Base-by-base conservation (phyloP, 2,888 invertebrate genomes). In the Tenthredo mesomela region DNA sequence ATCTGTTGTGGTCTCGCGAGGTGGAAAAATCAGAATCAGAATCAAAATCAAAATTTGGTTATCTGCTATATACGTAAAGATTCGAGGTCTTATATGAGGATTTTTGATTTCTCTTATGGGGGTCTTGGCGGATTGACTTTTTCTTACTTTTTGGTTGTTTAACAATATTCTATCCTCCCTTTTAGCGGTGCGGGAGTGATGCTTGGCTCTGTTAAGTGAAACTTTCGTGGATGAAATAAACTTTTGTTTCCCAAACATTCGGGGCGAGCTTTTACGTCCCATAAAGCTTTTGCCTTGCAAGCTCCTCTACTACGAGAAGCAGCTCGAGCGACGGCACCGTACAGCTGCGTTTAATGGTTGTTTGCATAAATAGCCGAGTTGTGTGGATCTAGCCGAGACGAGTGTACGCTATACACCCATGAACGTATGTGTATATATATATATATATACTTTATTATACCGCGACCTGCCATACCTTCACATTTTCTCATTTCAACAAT, bases 251-350 rank as follows among this genome's bases (percentile, higher is more conserved):
- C 67, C 82, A 84, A 87, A 73, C 82, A 85, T 86, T 85, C 84
- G 86, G 65, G 77, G 78, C 54, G 84, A 47, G 85, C 84, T 87
- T 87, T 86, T 86, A 80, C 77, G 37, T 67, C 78, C 78, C 67
- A 50, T 50, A 61, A 84, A 84, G 67, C 84, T 80, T 78, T 58
- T 33, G 73, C 75, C 75, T 47, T 61, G 47, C 58, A 50, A 75
- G 77, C 78, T 77, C 77, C 33, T 33, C 61, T 61, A 25, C 75
- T 43, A 4, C 77, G 33, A 7, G 29, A 7, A 54, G 50, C 54
- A 37, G 21, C 71, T 73, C 71, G 40, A 43, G 71, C 71, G 15
- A 12, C 18, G 40, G 61, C 65, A 67, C 9, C 82, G 43, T 67
- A 67, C 82, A 67, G 82, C 82, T 82, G 82, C 67, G 82, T 82